A percentile compares a stretch with the other conserved stretches of the same genome.
Evolutionary conservation across 2,888 invertebrate species (phyloP).

Genomic region (Nebria brevicollis): DNA sequence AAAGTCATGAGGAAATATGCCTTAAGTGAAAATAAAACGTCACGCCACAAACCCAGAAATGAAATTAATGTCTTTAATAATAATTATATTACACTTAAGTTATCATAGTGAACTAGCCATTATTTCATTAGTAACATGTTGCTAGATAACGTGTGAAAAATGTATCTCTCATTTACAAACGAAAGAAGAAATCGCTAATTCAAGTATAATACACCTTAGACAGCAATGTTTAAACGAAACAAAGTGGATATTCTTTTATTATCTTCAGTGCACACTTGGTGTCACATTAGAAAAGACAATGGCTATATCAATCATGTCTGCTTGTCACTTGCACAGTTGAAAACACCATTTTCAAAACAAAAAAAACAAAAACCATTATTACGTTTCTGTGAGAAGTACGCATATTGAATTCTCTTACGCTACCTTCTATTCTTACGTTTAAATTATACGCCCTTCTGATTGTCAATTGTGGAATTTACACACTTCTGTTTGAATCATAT

Average conservation of each 20-base stretch:
- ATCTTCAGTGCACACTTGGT: background rate
- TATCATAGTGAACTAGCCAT: background rate
- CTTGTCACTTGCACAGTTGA: slow-evolving; percentile 1
- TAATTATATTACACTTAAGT: too few species aligned
- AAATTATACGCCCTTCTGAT: background rate
- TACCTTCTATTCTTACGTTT: background rate
- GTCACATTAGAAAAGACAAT: background rate
- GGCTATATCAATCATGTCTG: background rate
- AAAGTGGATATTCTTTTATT: background rate
- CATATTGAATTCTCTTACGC: slow-evolving; percentile 34
- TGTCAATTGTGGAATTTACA: background rate
- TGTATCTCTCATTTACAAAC: background rate
- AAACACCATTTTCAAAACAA: background rate
- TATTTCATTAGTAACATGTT: background rate
- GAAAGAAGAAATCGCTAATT: background rate
- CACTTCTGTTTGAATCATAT: background rate
- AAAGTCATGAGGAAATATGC: too few species aligned
- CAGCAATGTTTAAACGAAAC: background rate
- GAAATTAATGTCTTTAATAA: too few species aligned
- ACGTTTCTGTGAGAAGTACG: slow-evolving; percentile 25
- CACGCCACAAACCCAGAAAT: too few species aligned
- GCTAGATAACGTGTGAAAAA: background rate
- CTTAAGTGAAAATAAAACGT: too few species aligned
- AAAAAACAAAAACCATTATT: slow-evolving; percentile 17
- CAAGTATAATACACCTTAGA: background rate